Evolutionary conservation across 2,113 vertebrate species (phyloP).

Genomic region (Prolemur simus): DNA sequence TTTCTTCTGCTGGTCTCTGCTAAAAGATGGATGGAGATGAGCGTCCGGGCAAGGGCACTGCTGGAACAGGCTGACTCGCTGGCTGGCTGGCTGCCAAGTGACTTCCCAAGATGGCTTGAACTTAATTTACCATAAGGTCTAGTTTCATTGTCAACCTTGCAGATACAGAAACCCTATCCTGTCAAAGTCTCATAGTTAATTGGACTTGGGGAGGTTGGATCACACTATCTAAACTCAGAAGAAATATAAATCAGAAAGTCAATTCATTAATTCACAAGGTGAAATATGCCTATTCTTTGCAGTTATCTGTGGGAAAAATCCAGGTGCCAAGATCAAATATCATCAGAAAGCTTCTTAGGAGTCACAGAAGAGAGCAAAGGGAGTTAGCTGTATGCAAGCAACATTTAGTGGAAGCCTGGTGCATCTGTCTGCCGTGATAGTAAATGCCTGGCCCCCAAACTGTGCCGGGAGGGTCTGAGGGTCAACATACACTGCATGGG

Average conservation of each 20-base stretch:
- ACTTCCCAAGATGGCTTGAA: conserved; percentile 3
- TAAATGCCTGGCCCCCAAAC: not conserved
- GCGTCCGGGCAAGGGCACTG: not conserved
- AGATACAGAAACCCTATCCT: not conserved
- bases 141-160: not conserved
- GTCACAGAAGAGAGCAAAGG: not conserved
- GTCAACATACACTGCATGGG: accelerated
- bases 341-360: conserved; percentile 22
- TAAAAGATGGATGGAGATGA: not conserved
- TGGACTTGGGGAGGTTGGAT: not conserved
- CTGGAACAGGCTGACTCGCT: not conserved
- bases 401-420: not conserved
- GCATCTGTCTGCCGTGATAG: not conserved
- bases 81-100: not conserved
- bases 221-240: conserved; percentile 4
- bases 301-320: conserved; percentile 23
- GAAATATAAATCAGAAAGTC: conserved; percentile 20
- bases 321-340: not conserved
- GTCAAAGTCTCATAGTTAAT: conserved; percentile 6
- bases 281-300: not conserved
- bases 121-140: conserved; percentile 40
- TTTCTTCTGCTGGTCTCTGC: not conserved
- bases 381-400: not conserved
- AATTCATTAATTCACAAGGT: conserved; percentile 23
- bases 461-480: not conserved